These are phyloP conservation scores for Patella vulgata DNA, from an alignment of 1,140 invertebrate species.

Conservation along the genomic window DNA sequence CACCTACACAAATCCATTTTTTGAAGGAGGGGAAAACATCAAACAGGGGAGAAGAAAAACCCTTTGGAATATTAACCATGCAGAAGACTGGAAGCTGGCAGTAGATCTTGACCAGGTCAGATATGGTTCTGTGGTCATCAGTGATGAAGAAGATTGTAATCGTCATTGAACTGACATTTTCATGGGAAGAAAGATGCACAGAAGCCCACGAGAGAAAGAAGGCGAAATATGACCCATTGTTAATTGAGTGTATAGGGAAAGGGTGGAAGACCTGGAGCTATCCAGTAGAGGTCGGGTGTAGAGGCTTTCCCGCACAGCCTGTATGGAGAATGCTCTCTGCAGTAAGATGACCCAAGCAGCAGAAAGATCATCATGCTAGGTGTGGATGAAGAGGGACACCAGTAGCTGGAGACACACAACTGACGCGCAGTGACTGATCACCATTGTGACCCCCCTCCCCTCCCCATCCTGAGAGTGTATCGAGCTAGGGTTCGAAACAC, in stretches of 20 bases:
- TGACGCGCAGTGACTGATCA: slow-evolving; percentile 4
- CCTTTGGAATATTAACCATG: slow-evolving; percentile 8
- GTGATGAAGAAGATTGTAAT: slow-evolving; percentile 11
- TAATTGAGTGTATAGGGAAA: slow-evolving; percentile 19
- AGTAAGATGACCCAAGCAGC: slow-evolving; percentile 15
- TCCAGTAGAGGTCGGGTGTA: slow-evolving; percentile 26
- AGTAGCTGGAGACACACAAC: neutral
- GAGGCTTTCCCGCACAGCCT: slow-evolving; percentile 21
- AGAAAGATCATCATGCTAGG: slow-evolving; percentile 20
- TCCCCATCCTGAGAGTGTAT: no score
- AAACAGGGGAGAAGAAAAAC: neutral
- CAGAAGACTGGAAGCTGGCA: slow-evolving; percentile 12
- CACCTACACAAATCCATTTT: no score
- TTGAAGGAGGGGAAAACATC: neutral
- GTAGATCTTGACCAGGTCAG: slow-evolving; percentile 18
- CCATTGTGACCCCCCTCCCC: neutral
- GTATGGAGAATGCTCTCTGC: neutral
- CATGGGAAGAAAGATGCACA: slow-evolving; percentile 16
- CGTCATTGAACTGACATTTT: slow-evolving; percentile 21
- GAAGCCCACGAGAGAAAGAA: slow-evolving; percentile 21
- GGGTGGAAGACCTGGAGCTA: slow-evolving; percentile 24
- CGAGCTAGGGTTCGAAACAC: no score
- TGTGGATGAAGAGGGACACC: slow-evolving; percentile 17
- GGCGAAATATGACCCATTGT: slow-evolving; percentile 9
- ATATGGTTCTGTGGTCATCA: slow-evolving; percentile 21